Base-by-base conservation (phyloP, 2,888 invertebrate genomes). In the Pherbina coryleti region DNA sequence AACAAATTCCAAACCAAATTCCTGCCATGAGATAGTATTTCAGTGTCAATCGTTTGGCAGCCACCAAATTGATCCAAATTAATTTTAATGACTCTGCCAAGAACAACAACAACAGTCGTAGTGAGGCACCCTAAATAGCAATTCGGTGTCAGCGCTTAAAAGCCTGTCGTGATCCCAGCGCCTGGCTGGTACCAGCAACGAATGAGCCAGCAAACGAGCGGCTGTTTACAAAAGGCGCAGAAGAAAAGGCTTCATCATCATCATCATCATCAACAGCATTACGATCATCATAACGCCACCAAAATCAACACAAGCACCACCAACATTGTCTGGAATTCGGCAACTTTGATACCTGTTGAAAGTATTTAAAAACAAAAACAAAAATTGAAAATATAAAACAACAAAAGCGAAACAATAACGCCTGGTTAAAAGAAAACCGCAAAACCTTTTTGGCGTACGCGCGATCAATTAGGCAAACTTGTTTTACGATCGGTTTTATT, bases 111-210 rank as follows among this genome's bases (percentile, higher is more conserved):
- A 79, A 75, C n/a, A 55, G 22, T 55, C 34, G 4, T 82, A 81
- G 78, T 75, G 75, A 71, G 55, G 71, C 37, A 83, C 84, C 84
- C 88, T 87, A 88, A 88, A 88, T 88, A 89, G 88, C 89, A 86
- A 88, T 89, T 88, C 86, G 88, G 87, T 88, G 88, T 88, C 88
- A 86, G 86, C 87, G 85, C 86, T 87, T 89, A 89, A 88, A 88
- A 88, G 88, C 88, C 88, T 88, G 88, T 86, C 86, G 86, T 75
- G 79, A 80, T 80, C 78, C 57, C 74, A 64, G 51, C 53, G 55
- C 69, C 78, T 73, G 78, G 60, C 77, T 74, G 76, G 78, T 25
- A 22, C 28, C 79, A 77, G 79, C 81, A 81, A 80, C 78, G 78
- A 78, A 79, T 77, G 76, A 78, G 49, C 79, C 44, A 11, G 49